Base-by-base conservation (phyloP, 2,888 invertebrate genomes). In the Loripinus fragilis region DNA sequence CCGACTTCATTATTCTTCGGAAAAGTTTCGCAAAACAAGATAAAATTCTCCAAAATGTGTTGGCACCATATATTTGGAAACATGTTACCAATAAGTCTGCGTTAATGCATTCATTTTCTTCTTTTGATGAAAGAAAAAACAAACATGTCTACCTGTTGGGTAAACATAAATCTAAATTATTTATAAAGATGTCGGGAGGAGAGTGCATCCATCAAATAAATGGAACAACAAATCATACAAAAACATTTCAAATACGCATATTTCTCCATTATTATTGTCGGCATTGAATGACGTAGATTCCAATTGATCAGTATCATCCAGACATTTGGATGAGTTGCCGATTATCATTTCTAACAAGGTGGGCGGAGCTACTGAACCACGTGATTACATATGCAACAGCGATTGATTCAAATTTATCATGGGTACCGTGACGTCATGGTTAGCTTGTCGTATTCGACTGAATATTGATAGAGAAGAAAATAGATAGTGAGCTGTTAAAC, bases 351-450 rank as follows among this genome's bases (percentile, higher is more conserved):
- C 60, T 74, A 76, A 69, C 75, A 41, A 74, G 30, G 50, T 68
- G 64, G 83, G 83, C 60, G 83, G 83, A 78, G 80, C 71, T 17
- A 66, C 15, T 20, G 33, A 10, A 66, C 25, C 81, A 83, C 75
- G 82, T 83, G 82, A 67, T 41, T 41, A 5, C n/a, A 55, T 20
- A 38, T 38, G 2, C 25, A 33, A 25, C 30, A 42, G 28, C 48
- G 64, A 82, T 82, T 82, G 71, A 78, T 25, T n/a, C 23, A 67
- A 8, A 7, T 10, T 12, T 5, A 8, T 12, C 67, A 20, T n/a
- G 23, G 10, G 20, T 2, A 20, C 3, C 20, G 3, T 72, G 64
- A 72, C 72, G 72, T 72, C 72, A 72, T 60, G 42, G 65, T 28
- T 45, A 25, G 52, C 33, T 64, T 64, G 28, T 41, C 65, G 42